Percentiles rank a stretch among this genome's conserved stretches.
phyloP scores from a whole-genome alignment of 1,140 invertebrate species.

The Cherax destructor region DNA sequence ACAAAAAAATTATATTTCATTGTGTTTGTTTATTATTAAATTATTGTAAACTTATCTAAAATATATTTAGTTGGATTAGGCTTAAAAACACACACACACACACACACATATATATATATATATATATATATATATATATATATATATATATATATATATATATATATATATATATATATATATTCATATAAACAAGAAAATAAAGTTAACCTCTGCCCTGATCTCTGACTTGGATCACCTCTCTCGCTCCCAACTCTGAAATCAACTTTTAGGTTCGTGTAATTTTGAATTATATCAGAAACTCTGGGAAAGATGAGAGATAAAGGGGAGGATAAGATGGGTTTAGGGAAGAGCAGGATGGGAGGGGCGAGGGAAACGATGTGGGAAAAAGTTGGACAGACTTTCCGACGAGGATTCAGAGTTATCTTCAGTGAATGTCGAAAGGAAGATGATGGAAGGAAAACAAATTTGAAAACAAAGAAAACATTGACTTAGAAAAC shows the following conservation, averaged over 20 bases:
- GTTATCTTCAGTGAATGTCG: no score
- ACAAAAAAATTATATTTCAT: no score
- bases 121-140: neutral
- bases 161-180: neutral
- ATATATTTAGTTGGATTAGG: no score
- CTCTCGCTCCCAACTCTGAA: neutral
- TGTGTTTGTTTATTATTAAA: no score
- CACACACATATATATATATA: neutral
- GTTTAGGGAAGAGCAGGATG: no score
- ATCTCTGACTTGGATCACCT: neutral
- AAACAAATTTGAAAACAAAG: no score
- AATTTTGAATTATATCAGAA: constrained; percentile 37
- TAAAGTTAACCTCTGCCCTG: neutral
- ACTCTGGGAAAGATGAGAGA: constrained; percentile 2
- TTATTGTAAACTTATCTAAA: no score
- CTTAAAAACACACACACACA: no score
- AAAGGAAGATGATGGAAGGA: no score
- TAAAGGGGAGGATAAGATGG: constrained; percentile 1
- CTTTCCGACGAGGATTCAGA: neutral
- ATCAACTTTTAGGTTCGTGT: constrained; percentile 9
- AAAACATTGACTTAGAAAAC: no score
- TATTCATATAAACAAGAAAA: neutral
- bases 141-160: neutral
- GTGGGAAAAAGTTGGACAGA: neutral
- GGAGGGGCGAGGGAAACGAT: no score